Evolutionary conservation across 2,888 invertebrate genomes (phyloP), one percentile per base, ranked within the genome.

Genomic region (Smittia sp.): DNA sequence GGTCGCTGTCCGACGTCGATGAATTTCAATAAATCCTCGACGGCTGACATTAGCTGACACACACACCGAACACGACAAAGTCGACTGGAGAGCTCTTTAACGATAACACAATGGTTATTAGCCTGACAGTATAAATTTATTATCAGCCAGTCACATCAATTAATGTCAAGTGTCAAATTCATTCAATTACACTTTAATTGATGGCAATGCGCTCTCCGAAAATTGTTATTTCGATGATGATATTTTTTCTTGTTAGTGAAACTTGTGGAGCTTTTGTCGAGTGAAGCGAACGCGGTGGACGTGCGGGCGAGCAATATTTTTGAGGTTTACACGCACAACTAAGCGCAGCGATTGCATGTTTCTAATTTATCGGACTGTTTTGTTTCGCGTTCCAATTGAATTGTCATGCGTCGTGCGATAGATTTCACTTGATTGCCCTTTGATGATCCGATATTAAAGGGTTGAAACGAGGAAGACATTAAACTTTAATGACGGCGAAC

Each of bases 111-210:
- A 58, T 58, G 7, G 22, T 58, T 58, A 58, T 58, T 58, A 58
- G 58, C 22, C 58, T 6, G 22, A 13, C 7, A 9, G 25, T 27
- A 25, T 63, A 27, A 63, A 63, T 27, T 20, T 25, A 27, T 63
- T 22, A n/a, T 24, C 27, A 25, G 15, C 15, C 24, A 27, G 27
- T 24, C 24, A 27, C 63, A 69, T 69, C 69, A 69, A 52, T 69
- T 69, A 69, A 69, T 52, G 69, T 69, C 69, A 46, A 41, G 69
- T 69, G 52, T 69, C 52, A 69, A 52, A 52, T 52, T 69, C 69
- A 69, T 69, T 69, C 52, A 69, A 69, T 69, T 69, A 67, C 22
- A 22, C 11, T 67, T 67, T 67, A 67, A 67, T 67, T 67, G 67
- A 67, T 67, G 9, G 67, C 41, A 7, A 22, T 18, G 7, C 18